These are phyloP conservation scores for Stegostoma tigrinum DNA, from an alignment of 2,113 vertebrate genomes.

Conservation along the genomic window DNA sequence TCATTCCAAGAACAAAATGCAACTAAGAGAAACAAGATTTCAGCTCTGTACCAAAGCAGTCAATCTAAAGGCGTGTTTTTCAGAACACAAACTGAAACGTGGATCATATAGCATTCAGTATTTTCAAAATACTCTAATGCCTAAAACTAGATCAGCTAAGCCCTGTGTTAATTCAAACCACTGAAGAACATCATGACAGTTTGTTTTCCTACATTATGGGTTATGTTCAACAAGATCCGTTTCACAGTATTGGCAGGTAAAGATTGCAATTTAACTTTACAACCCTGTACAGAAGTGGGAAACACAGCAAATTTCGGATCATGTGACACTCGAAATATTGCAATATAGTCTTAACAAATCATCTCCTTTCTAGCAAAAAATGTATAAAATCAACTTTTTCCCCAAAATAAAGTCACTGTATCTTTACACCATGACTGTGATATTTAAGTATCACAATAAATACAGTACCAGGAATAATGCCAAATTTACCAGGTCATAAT, in stretches of 20 bases:
- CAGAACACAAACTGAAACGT: background rate
- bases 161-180: background rate
- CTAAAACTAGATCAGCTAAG: background rate
- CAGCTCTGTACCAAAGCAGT: background rate
- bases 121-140: background rate
- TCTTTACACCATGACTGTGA: conserved; percentile 13
- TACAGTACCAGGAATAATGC: background rate
- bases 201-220: background rate
- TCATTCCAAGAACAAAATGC: background rate
- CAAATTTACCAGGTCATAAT: background rate
- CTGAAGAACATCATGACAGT: background rate
- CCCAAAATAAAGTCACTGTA: conserved; percentile 33
- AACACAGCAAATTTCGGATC: background rate
- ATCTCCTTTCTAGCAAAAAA: conserved; percentile 25
- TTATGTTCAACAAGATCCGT: no score
- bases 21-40: background rate
- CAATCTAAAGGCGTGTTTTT: background rate
- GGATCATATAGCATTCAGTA: background rate
- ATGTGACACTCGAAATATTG: background rate
- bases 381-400: conserved; percentile 15
- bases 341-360: conserved; percentile 7
- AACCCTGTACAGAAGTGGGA: background rate
- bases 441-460: conserved; percentile 7
- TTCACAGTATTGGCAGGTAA: background rate
- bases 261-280: background rate